These are phyloP conservation scores for Pycnonotus jocosus DNA, from an alignment of 2,113 vertebrate species.

Conservation along the genomic window DNA sequence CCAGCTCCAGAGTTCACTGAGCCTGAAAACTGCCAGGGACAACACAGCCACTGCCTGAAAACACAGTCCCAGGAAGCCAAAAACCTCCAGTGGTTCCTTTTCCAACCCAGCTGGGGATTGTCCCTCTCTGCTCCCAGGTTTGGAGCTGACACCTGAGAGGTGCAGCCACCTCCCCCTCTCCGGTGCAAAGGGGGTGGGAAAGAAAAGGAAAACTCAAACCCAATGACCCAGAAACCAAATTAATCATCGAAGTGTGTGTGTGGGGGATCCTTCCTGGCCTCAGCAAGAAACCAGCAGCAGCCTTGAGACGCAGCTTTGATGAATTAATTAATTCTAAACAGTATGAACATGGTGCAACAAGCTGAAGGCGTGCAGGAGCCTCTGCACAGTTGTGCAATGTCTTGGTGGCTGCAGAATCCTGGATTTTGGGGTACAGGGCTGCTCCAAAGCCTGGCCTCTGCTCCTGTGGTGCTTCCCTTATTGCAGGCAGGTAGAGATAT, in stretches of 20 bases:
- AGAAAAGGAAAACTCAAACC: constrained; percentile 41
- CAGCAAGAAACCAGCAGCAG: background rate
- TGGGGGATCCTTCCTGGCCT: background rate
- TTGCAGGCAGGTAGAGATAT: background rate
- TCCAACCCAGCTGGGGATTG: background rate
- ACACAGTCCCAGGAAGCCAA: background rate
- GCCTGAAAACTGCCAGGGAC: background rate
- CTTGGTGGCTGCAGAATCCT: background rate
- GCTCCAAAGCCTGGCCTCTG: background rate
- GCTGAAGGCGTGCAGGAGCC: background rate
- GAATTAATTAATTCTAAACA: constrained; percentile 27
- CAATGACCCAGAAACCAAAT: constrained; percentile 28
- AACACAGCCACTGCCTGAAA: no score
- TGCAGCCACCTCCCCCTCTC: background rate
- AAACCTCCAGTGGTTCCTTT: background rate
- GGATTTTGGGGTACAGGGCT: background rate
- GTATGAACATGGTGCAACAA: constrained; percentile 4
- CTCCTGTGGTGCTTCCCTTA: background rate
- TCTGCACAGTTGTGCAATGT: background rate
- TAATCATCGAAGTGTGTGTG: background rate
- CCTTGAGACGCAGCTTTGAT: background rate
- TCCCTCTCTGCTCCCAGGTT: background rate
- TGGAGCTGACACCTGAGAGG: background rate
- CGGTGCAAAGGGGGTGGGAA: constrained; percentile 23
- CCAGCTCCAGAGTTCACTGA: background rate